Percentiles rank a stretch among this genome's conserved stretches.
These are phyloP conservation scores for Dryobota labecula DNA, from an alignment of 2,888 invertebrate species.

Conservation along the genomic window DNA sequence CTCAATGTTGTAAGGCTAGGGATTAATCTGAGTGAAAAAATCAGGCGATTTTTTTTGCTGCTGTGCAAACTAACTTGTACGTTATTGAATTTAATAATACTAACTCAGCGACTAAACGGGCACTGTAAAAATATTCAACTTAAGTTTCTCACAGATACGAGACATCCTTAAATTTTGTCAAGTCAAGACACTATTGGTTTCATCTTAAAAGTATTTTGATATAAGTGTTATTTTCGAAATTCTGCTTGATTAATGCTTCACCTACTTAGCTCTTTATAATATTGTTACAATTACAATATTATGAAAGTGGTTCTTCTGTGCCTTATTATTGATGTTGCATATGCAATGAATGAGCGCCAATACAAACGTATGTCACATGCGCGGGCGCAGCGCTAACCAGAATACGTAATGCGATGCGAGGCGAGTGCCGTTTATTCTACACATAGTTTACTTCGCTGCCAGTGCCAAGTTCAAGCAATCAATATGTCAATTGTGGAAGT, in stretches of 20 bases:
- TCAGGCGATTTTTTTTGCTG: not conserved
- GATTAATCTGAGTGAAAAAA: not conserved
- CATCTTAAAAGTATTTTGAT: not conserved
- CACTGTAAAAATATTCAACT: not conserved
- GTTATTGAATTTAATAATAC: not conserved
- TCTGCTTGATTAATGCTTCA: not conserved
- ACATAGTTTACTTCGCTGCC: constrained; percentile 31
- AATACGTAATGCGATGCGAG: constrained; percentile 64
- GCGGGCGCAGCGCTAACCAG: constrained; percentile 58
- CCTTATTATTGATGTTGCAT: not conserved
- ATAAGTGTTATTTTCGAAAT: not conserved
- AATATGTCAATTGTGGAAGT: not conserved
- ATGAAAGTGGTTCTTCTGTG: constrained; percentile 34
- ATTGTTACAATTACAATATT: too few species aligned
- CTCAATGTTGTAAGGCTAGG: not conserved
- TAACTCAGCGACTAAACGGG: not conserved
- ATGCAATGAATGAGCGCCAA: constrained; percentile 64
- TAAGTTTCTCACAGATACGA: not conserved
- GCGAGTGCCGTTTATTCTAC: constrained; percentile 65
- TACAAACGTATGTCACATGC: constrained; percentile 50
- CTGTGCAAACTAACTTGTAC: not conserved
- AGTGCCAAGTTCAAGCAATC: constrained; percentile 30
- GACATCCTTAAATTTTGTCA: not conserved
- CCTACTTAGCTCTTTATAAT: not conserved
- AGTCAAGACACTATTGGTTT: not conserved